Conservation (phyloP, 2,113 vertebrate species). For the Hassar affinis region DNA sequence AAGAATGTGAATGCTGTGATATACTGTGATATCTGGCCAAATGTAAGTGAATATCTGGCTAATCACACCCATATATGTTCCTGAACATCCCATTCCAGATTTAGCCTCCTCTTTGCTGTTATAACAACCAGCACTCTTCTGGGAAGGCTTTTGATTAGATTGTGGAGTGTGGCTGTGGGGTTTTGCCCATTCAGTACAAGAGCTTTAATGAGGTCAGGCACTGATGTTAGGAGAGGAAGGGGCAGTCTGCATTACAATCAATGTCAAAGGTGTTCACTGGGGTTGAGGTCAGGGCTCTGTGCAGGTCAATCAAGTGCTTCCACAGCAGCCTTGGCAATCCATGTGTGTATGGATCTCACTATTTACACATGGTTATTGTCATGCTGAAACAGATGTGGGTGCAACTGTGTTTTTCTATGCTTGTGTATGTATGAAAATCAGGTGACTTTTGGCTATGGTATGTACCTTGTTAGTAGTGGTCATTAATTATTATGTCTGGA, state of each 20-base stretch:
- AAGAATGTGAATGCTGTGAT: too few species aligned
- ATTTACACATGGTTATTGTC: too few species aligned
- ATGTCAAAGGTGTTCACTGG: too few species aligned
- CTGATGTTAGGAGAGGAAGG: background rate
- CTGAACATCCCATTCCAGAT: background rate
- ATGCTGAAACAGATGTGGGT: too few species aligned
- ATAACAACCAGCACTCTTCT: background rate
- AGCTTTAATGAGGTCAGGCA: background rate
- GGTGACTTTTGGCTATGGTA: too few species aligned
- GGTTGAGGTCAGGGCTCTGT: too few species aligned
- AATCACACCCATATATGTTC: background rate
- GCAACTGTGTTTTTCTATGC: too few species aligned
- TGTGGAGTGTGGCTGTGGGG: background rate
- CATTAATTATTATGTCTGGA: background rate
- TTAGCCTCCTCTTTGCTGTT: background rate
- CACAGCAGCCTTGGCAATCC: too few species aligned
- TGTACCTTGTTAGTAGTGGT: too few species aligned
- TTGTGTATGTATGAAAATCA: too few species aligned
- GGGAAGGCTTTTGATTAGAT: background rate
- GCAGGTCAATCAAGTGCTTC: too few species aligned
- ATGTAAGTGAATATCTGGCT: background rate
- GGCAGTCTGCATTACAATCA: background rate
- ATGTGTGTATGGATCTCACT: too few species aligned
- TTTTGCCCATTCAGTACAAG: background rate
- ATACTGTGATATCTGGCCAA: background rate